Base-by-base conservation (phyloP, 2,888 invertebrate species). In the Lasius platythorax region DNA sequence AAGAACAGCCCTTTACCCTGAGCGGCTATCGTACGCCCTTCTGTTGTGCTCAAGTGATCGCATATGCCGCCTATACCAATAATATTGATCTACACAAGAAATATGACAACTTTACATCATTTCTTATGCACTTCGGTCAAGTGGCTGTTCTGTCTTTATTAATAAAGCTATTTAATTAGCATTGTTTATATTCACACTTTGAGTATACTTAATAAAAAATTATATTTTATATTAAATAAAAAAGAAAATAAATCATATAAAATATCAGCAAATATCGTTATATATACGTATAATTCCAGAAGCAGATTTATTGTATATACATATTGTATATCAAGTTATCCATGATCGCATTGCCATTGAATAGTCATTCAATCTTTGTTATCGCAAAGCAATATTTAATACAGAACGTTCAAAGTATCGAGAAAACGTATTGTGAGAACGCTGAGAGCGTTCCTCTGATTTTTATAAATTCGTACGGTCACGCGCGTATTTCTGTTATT, bases 1-100 rank as follows among this genome's bases (percentile, higher is more conserved):
- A 89, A 89, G 87, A 85, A 68, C 86, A 85, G 76, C 81, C 90
- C 87, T 88, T 90, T 89, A 89, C 89, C 85, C 73, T 79, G 73
- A 64, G 73, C 61, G 74, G 72, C 81, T 40, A 85, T 67, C 74
- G 40, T 50, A 33, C 67, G 58, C 63, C 75, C 87, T 58, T 78
- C 81, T 58, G 75, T 50, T 82, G 83, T 84, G 81, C 53, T 61
- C 70, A 56, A 74, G 67, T 82, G 84, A 86, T 86, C 78, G 76
- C 40, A 63, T 85, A 82, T 81, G 85, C 84, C 64, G 86, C 82
- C 73, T 58, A 56, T 85, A 83, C 88, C 70, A 53, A 78, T 61
- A 72, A 70, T 56, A 72, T 76, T 66, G 64, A 76, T 64, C 83
- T 74, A 86, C 83, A 87, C 72, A 76, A 43, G 30, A 23, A 64